A percentile compares a stretch with the other conserved stretches of the same genome.
These are phyloP conservation scores for Drosophila subpulchrella DNA, from an alignment of 1,140 invertebrate species.

Conservation along the genomic window DNA sequence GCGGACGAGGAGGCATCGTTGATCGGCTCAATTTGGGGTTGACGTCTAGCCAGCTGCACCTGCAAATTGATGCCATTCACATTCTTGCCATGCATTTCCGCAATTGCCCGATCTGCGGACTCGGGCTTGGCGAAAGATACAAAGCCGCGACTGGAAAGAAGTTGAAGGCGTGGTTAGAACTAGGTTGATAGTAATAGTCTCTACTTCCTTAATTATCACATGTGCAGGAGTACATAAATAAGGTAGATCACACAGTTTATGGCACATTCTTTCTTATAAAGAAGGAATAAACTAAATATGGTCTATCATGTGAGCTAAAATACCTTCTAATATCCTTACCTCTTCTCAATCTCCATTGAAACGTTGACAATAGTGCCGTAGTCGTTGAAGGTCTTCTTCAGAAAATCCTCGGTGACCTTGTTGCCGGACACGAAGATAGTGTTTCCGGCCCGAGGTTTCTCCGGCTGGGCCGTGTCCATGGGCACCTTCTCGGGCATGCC, in stretches of 20 bases:
- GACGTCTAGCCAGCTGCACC: conserved; percentile 92
- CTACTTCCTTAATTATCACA: neutral
- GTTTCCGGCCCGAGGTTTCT: conserved; percentile 91
- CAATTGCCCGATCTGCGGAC: conserved; percentile 93
- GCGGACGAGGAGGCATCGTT: conserved; percentile 91
- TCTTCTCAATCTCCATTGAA: conserved; percentile 95
- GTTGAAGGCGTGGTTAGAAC: neutral
- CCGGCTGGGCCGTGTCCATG: conserved; percentile 75
- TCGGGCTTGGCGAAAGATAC: conserved; percentile 96
- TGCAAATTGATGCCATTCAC: conserved; percentile 90
- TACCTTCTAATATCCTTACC: conserved; percentile 85
- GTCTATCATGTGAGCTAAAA: no score
- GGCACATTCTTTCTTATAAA: no score
- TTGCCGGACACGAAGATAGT: conserved; percentile 94
- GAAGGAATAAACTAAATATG: no score
- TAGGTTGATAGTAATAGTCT: neutral
- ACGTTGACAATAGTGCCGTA: conserved; percentile 94
- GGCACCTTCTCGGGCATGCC: conserved; percentile 85
- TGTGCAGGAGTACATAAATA: no score
- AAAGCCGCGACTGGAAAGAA: conserved; percentile 89
- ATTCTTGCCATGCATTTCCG: conserved; percentile 93
- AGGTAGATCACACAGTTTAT: no score
- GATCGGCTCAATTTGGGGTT: conserved; percentile 92
- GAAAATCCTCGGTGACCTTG: conserved; percentile 92
- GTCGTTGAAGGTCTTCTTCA: conserved; percentile 91